phyloP scores from a whole-genome alignment of 2,113 vertebrate species.

The Eonycteris spelaea region DNA sequence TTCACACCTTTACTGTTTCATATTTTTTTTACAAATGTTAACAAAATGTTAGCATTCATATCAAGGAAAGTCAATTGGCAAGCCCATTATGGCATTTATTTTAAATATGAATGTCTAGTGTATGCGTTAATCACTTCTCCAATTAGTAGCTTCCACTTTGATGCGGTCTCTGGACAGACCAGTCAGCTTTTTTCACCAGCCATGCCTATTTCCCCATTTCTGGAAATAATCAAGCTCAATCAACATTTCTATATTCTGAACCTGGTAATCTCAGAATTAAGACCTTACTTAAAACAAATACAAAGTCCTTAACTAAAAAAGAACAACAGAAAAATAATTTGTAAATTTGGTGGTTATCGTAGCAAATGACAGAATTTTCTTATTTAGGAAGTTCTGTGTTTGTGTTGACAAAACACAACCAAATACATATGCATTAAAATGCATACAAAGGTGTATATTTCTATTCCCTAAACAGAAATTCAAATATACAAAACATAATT shows the following conservation, averaged over 20 bases:
- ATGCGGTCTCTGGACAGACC: background rate
- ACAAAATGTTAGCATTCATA: background rate
- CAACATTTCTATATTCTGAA: background rate
- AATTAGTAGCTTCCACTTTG: background rate
- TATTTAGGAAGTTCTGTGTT: background rate
- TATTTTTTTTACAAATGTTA: background rate
- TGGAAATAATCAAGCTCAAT: background rate
- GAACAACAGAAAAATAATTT: background rate
- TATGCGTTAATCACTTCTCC: background rate
- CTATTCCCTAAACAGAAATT: constrained; percentile 20
- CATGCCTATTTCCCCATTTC: background rate
- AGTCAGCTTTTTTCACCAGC: background rate
- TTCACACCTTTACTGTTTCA: background rate
- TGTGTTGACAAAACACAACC: background rate
- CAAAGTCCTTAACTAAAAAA: background rate
- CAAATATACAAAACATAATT: background rate
- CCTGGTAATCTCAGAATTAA: background rate
- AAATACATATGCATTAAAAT: background rate
- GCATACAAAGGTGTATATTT: background rate
- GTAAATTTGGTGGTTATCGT: background rate
- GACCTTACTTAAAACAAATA: background rate
- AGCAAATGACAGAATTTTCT: background rate
- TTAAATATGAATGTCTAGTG: background rate
- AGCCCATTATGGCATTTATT: background rate
- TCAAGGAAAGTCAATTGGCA: background rate